These are phyloP conservation scores for Potamarius usumacintae DNA, from an alignment of 2,113 vertebrate genomes.

Conservation along the genomic window DNA sequence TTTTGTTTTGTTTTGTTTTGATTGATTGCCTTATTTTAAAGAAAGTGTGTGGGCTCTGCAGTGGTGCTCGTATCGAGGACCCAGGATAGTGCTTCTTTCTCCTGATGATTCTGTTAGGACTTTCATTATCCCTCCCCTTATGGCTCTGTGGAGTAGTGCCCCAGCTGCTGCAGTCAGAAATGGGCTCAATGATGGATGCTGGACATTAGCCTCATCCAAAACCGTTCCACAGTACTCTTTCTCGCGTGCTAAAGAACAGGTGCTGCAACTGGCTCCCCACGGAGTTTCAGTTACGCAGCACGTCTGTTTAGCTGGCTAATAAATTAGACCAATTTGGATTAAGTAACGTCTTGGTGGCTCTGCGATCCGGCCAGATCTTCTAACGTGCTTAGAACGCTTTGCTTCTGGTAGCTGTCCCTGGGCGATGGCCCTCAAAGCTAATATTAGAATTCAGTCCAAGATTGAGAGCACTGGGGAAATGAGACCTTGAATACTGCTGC, in stretches of 20 bases:
- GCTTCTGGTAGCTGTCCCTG: not conserved
- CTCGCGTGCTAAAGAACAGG: constrained; percentile 11
- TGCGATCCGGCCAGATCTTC: not conserved
- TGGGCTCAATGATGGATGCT: constrained; percentile 45
- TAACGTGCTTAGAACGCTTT: not conserved
- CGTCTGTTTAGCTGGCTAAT: constrained; percentile 39
- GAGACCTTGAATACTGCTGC: constrained; percentile 1
- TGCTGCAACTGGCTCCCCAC: constrained; percentile 32
- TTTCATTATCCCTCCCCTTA: constrained; percentile 44
- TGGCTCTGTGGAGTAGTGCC: not conserved
- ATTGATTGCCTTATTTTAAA: constrained; percentile 20
- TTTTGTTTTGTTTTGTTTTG: not conserved
- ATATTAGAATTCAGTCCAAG: constrained; percentile 16
- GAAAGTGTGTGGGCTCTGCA: constrained; percentile 16
- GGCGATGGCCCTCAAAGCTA: not conserved
- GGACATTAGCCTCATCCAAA: constrained; percentile 32
- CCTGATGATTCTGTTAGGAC: constrained; percentile 50
- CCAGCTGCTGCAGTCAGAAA: constrained; percentile 28
- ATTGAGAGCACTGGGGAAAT: not conserved
- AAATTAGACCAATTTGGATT: constrained; percentile 48
- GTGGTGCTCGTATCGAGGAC: not conserved
- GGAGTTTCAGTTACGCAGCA: constrained; percentile 34
- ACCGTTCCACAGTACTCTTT: constrained; percentile 16
- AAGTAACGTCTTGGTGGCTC: constrained; percentile 25
- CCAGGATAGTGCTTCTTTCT: constrained; percentile 4